phyloP scores from a whole-genome alignment of 2,797 vertebrate species.

The Darevskia mixta region DNA sequence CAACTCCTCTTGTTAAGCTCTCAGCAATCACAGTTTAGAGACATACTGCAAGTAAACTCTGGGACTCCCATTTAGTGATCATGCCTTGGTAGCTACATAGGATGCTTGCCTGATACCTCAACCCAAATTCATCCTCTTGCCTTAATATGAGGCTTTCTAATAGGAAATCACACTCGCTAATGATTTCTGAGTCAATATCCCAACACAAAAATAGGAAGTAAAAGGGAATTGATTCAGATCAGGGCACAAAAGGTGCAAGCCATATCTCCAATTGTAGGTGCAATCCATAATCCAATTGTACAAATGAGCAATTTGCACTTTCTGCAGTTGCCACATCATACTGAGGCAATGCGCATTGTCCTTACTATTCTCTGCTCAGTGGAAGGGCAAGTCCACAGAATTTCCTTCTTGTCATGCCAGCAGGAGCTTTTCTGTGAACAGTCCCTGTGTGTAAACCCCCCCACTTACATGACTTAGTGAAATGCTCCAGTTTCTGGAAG shows the following conservation, averaged over 20 bases:
- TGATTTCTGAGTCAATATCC: background rate
- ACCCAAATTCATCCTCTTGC: background rate
- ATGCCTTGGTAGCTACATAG: no score
- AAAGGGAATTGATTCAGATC: background rate
- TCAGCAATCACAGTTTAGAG: no score
- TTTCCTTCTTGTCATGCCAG: background rate
- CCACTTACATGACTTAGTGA: background rate
- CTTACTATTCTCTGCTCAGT: background rate
- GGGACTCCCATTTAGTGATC: no score
- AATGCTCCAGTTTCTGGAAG: background rate
- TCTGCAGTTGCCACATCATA: background rate
- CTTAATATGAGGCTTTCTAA: background rate
- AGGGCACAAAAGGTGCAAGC: background rate
- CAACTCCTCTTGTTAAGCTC: no score
- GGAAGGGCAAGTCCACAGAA: background rate
- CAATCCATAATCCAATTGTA: background rate
- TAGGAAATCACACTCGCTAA: background rate
- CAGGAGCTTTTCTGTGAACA: background rate
- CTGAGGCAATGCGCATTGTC: background rate
- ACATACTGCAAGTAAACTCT: no score
- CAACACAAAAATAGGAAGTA: background rate
- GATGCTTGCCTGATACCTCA: no score
- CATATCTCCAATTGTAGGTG: background rate
- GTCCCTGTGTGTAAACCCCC: background rate
- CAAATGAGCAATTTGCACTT: conserved; percentile 11